A percentile compares a stretch with the other conserved stretches of the same genome.
Conservation (phyloP, 2,113 vertebrate species). For the Paraplagusia blochii region DNA sequence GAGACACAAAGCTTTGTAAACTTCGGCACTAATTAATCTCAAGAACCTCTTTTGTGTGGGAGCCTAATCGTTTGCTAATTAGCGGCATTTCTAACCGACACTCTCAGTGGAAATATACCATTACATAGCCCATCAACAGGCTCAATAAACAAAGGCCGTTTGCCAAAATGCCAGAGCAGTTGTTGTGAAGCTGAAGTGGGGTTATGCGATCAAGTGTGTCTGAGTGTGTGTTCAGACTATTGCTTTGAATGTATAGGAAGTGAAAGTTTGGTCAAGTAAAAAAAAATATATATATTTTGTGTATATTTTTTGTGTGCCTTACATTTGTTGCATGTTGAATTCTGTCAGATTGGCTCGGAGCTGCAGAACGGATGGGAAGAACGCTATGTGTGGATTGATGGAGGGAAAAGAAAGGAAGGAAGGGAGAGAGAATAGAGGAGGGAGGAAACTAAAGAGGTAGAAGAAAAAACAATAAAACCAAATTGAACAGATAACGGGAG, state of each 20-base stretch:
- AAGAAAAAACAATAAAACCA: background rate
- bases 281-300: too few relatives aligned
- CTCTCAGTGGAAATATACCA: slow-evolving; percentile 68
- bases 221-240: slow-evolving; percentile 10
- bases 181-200: slow-evolving; percentile 35
- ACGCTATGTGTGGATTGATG: slow-evolving; percentile 27
- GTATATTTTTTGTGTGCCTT: background rate
- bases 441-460: background rate
- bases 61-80: slow-evolving; percentile 68
- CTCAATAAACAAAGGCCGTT: slow-evolving; percentile 61
- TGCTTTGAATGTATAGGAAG: too few relatives aligned
- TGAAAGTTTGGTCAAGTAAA: too few relatives aligned
- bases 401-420: slow-evolving; percentile 3
- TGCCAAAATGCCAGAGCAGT: slow-evolving; percentile 59
- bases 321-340: slow-evolving; percentile 1
- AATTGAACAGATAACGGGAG: background rate
- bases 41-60: slow-evolving; percentile 65
- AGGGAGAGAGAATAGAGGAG: too few relatives aligned
- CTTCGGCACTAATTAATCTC: slow-evolving; percentile 66
- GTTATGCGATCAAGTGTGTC: background rate
- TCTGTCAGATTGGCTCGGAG: slow-evolving; percentile 31
- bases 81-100: slow-evolving; percentile 58
- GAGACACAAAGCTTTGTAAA: slow-evolving; percentile 60
- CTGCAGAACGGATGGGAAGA: slow-evolving; percentile 10
- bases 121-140: slow-evolving; percentile 59